These are phyloP conservation scores for Charanyca ferruginea DNA, from an alignment of 2,888 invertebrate species.

Conservation along the genomic window DNA sequence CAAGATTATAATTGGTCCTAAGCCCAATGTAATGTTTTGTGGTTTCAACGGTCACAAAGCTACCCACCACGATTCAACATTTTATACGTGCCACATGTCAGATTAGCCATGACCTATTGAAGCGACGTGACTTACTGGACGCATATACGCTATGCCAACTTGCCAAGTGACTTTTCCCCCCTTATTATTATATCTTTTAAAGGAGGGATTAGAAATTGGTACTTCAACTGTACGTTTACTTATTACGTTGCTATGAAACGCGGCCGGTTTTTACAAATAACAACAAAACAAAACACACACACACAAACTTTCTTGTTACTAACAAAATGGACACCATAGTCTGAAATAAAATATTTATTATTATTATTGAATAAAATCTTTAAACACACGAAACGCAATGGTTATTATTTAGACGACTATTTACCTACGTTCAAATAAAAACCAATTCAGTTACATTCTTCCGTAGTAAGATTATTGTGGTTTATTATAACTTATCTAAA, in stretches of 20 bases:
- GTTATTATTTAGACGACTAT: too few species aligned
- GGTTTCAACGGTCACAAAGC: conserved; percentile 4
- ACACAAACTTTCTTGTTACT: too few species aligned
- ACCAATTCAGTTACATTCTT: not conserved
- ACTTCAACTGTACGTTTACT: not conserved
- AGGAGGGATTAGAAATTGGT: not conserved
- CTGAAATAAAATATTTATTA: too few species aligned
- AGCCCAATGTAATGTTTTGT: conserved; percentile 20
- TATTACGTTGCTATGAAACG: not conserved
- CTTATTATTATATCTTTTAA: not conserved
- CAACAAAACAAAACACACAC: too few species aligned
- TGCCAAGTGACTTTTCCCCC: conserved; percentile 17
- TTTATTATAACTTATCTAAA: too few species aligned
- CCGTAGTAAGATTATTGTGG: not conserved
- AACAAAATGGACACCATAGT: too few species aligned
- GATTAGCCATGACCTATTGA: conserved; percentile 51
- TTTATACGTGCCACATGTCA: conserved; percentile 47
- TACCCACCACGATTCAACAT: conserved; percentile 25
- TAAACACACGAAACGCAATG: too few species aligned
- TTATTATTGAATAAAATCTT: too few species aligned
- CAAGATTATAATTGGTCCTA: conserved; percentile 1
- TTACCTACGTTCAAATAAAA: too few species aligned
- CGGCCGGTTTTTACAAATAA: too few species aligned
- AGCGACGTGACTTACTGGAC: conserved; percentile 39
- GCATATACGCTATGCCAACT: conserved; percentile 26